Base-by-base conservation (phyloP, 2,797 vertebrate genomes). In the Argyrosomus regius region DNA sequence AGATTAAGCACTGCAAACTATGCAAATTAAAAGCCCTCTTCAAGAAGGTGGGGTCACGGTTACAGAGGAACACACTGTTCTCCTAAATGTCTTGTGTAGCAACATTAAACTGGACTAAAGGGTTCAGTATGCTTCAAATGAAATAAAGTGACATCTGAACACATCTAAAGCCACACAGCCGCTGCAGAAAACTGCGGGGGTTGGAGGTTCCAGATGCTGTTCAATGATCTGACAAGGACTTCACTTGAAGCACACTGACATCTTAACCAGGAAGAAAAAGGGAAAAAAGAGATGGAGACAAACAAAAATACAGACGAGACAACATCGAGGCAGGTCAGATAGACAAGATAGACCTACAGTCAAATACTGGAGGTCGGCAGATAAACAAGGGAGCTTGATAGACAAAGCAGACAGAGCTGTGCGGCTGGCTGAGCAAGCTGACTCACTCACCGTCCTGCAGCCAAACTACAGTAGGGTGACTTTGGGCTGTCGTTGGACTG, bases 21-120 rank as follows among this genome's bases (percentile, higher is more conserved):
- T 96, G 94, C 73, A 95, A 93, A 83, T 85, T 96, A 48, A 94
- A 87, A 87, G 91, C 94, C 46, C 90, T 95, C 61, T 96, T 94
- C 66, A 95, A 90, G 86, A 95, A 93, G 74, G 91, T 95, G 31
- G 92, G 88, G 16, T 93, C 88, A 48, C 91, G 88, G 22, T 86
- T 95, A 75, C 92, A 95, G 81, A 94, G 93, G 74, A 90, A 89
- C 31, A 75, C 83, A 18, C 54, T 91, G 18, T 93, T 92, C 74
- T 88, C 88, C 65, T 95, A 92, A 88, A 72, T 50, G 31, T 53
- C 17, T 60, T 16, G 46, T 65, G n/a, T 14, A 50, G 16, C 12
- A 73, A 61, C 35, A 74, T 50, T 39, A n/a, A n/a, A 65, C 16
- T 69, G 14, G 3, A 59, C 16, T 12, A 4, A 77, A 58, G 26